Evolutionary conservation across 2,888 invertebrate species (phyloP), one percentile per base, ranked within the genome.

Genomic region (Oxyteleia sp.): DNA sequence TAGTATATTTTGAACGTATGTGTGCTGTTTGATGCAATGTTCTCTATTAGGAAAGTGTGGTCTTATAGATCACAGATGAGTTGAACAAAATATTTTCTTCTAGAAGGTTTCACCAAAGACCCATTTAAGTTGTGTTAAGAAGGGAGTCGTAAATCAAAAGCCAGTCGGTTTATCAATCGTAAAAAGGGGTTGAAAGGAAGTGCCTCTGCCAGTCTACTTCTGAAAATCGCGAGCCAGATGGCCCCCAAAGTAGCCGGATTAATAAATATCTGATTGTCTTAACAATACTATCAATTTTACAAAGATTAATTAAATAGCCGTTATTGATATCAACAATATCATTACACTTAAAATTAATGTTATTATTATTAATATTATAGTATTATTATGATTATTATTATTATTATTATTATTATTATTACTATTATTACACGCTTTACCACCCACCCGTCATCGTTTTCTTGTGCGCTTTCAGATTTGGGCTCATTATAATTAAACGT

Each of bases 231-330:
- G 29, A 66, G 59, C 64, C 69, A 51, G 10, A 47, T 41, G 51
- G 92, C 91, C 92, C 89, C 90, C 82, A 86, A 89, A 86, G 86
- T 90, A 89, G 88, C 89, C 88, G 90, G 90, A 91, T 89, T 90
- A 91, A 90, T 89, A 88, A 90, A 89, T 89, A 89, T 92, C 91
- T 93, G 93, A 93, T 93, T 93, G 93, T 93, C 92, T 91, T 92
- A 92, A 92, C 92, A 90, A 91, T 92, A 92, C 92, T 93, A 92
- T 91, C 90, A 88, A 85, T 88, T 90, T 90, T 86, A 87, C 81
- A 87, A 83, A 66, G 71, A 78, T 76, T 84, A 82, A 82, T 85
- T 66, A 84, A 82, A 74, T 72, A 66, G 38, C 53, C 59, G 63
- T 82, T 80, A 81, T 69, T 76, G 64, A 59, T 80, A 84, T 86